Base-by-base conservation (phyloP, 2,888 invertebrate species). In the Entomobrya proxima region DNA sequence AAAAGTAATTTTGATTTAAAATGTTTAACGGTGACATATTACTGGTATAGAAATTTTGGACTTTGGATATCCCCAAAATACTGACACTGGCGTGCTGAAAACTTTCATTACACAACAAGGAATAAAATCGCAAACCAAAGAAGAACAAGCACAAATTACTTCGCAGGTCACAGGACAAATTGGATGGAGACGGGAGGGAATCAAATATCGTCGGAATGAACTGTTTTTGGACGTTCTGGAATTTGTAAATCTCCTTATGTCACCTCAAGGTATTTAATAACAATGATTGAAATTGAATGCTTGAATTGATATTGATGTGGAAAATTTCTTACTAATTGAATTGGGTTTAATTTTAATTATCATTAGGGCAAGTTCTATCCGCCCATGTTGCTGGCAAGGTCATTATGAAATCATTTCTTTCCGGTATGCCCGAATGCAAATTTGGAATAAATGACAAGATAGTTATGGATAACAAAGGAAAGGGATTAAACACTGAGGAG, bases 381-480 rank as follows among this genome's bases (percentile, higher is more conserved):
- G 98, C 99, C 67, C 99, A 99, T 91, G 99, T 99, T 50, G 99
- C 99, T 32, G 99, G 99, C 78, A 98, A 98, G 92, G 98, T 99
- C 79, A 98, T 99, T 47, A 99, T 99, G 99, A 99, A 99, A 93
- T 98, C 98, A 0, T 99, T 99, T 92, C 93, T 99, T 86, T 98
- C 98, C 30, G 99, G 99, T 40, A 99, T 99, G 99, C 99, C 99
- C 0, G 99, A 99, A 92, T 99, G 99, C 93, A 99, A 99, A 93
- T 99, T 94, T 85, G 89, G 89, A 52, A 87, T 87, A 15, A 87
- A 87, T 30, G 87, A 87, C 84, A 87, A 87, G 32, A 97, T 99
- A 85, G 97, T 99, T 6, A 98, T 99, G 97, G 99, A 99, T 91
- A 95, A 96, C 0, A 97, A 97, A 91, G 96, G 96, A 2, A 95